Conservation (phyloP, 2,113 vertebrate genomes). For the Muntiacus muntjak region DNA sequence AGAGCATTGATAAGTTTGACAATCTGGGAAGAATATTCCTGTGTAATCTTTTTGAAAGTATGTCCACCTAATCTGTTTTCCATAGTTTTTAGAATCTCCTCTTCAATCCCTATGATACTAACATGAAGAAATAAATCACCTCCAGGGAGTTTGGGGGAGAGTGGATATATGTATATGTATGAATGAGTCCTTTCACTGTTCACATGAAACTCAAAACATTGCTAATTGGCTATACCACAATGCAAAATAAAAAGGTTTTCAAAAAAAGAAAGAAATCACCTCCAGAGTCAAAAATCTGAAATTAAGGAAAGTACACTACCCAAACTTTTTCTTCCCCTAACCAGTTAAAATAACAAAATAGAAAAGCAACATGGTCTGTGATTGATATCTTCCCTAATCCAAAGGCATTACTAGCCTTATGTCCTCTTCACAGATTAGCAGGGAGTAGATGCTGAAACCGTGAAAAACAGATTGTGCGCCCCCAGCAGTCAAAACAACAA, state of each 20-base stretch:
- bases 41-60: slow-evolving; percentile 17
- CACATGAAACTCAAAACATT: background rate
- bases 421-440: background rate
- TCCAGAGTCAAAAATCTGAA: background rate
- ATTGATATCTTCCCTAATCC: background rate
- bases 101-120: background rate
- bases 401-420: background rate
- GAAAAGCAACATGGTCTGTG: background rate
- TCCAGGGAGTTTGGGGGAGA: background rate
- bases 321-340: background rate
- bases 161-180: background rate
- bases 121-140: slow-evolving; percentile 19
- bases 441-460: background rate
- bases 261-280: slow-evolving; percentile 4
- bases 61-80: slow-evolving; percentile 5
- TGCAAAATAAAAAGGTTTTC: background rate
- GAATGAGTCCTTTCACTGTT: background rate
- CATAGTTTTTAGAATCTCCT: background rate
- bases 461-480: background rate
- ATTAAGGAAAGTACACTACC: background rate
- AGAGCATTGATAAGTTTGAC: slow-evolving; percentile 1
- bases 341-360: slow-evolving; percentile 23
- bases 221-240: background rate
- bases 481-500: background rate
- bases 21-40: background rate